Conservation (phyloP, 2,113 vertebrate genomes). For the Calyptomena viridis region DNA sequence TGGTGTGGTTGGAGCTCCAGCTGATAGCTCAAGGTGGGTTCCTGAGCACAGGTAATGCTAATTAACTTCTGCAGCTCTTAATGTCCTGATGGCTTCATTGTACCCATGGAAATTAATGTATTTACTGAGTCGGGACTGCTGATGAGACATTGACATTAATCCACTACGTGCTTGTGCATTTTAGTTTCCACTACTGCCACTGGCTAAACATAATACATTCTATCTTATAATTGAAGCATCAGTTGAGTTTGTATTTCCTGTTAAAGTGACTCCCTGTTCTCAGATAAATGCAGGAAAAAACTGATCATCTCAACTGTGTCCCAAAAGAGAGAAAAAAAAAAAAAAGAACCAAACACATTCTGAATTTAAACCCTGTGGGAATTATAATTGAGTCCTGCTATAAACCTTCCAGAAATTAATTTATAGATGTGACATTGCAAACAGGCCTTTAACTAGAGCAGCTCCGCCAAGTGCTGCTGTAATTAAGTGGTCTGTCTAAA, state of each 20-base stretch:
- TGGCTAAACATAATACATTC: neutral
- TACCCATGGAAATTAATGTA: neutral
- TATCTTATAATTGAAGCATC: neutral
- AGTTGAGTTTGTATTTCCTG: neutral
- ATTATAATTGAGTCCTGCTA: neutral
- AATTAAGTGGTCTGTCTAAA: conserved; percentile 59
- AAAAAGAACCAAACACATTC: neutral
- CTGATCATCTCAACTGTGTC: neutral
- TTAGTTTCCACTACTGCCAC: neutral
- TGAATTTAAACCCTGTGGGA: neutral
- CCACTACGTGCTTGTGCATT: neutral
- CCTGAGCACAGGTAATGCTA: neutral
- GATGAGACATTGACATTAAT: neutral
- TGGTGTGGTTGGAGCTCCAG: neutral
- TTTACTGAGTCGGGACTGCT: neutral
- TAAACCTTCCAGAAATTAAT: conserved; percentile 3
- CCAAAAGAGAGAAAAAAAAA: neutral
- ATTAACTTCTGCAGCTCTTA: neutral
- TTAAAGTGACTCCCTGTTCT: neutral
- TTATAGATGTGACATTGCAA: neutral
- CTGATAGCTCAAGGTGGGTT: neutral
- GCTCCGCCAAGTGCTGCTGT: neutral
- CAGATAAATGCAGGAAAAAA: neutral
- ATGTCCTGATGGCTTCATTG: neutral
- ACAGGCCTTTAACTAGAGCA: conserved; percentile 3